phyloP scores from a whole-genome alignment of 2,113 vertebrate species.

The Alces alces region DNA sequence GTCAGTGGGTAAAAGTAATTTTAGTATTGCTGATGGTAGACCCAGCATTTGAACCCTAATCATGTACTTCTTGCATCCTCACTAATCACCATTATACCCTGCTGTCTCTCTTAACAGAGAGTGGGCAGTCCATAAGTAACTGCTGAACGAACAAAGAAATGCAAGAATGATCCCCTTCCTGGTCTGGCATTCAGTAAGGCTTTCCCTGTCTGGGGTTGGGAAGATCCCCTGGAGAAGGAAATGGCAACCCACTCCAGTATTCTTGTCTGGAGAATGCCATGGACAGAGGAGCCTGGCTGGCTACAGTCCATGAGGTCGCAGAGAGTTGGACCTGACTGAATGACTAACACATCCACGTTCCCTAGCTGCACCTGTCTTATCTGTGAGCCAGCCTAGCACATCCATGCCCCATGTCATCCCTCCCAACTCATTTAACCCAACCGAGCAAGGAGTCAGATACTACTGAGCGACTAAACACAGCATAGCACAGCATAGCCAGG shows the following conservation, averaged over 20 bases:
- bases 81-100: background rate
- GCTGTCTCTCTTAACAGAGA: background rate
- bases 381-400: background rate
- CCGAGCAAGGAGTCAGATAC: background rate
- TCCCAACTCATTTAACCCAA: background rate
- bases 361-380: too few relatives aligned
- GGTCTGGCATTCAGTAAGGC: background rate
- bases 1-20: background rate
- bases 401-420: rapidly evolving
- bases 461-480: background rate
- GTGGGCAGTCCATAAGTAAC: background rate
- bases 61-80: background rate
- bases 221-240: background rate
- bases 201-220: background rate
- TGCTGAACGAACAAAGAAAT: background rate
- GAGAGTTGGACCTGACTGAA: background rate
- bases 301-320: background rate
- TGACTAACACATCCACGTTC: rapidly evolving
- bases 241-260: background rate
- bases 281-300: background rate
- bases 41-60: background rate
- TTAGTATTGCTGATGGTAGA: background rate
- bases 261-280: background rate
- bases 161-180: background rate
- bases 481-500: background rate